These are phyloP conservation scores for Lasioglossum leucozonium DNA, from an alignment of 2,888 invertebrate species.

Conservation along the genomic window DNA sequence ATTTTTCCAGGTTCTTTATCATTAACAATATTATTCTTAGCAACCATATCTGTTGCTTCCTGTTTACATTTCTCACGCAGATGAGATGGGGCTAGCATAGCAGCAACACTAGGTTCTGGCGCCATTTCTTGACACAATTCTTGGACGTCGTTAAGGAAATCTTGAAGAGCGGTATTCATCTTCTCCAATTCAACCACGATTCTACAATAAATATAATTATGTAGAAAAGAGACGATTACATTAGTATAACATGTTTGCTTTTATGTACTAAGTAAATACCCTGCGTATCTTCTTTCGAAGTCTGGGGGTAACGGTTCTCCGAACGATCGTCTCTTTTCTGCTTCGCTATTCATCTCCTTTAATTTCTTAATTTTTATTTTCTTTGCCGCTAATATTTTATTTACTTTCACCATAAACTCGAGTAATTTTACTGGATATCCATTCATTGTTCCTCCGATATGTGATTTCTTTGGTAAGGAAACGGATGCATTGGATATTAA, in stretches of 20 bases:
- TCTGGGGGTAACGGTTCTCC: conserved; percentile 92
- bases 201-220: conserved; percentile 63
- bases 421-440: conserved; percentile 94
- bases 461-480: conserved; percentile 79
- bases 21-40: conserved; percentile 88
- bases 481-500: conserved; percentile 86
- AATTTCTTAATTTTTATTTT: conserved; percentile 92
- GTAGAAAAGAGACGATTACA: background rate
- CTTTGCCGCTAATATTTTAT: conserved; percentile 94
- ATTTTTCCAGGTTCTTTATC: conserved; percentile 88
- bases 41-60: conserved; percentile 93
- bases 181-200: conserved; percentile 94
- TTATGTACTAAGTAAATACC: conserved; percentile 83
- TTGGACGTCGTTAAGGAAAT: conserved; percentile 94
- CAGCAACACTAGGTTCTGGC: conserved; percentile 93
- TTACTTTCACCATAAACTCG: conserved; percentile 94
- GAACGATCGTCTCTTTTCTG: conserved; percentile 93
- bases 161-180: conserved; percentile 95
- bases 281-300: conserved; percentile 96
- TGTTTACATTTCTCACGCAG: conserved; percentile 94
- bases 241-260: conserved; percentile 5
- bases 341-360: conserved; percentile 95
- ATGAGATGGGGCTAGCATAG: conserved; percentile 95
- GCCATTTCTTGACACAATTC: conserved; percentile 93
- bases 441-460: conserved; percentile 88